Conservation (phyloP, 1,140 invertebrate species). For the Ceratina calcarata region DNA sequence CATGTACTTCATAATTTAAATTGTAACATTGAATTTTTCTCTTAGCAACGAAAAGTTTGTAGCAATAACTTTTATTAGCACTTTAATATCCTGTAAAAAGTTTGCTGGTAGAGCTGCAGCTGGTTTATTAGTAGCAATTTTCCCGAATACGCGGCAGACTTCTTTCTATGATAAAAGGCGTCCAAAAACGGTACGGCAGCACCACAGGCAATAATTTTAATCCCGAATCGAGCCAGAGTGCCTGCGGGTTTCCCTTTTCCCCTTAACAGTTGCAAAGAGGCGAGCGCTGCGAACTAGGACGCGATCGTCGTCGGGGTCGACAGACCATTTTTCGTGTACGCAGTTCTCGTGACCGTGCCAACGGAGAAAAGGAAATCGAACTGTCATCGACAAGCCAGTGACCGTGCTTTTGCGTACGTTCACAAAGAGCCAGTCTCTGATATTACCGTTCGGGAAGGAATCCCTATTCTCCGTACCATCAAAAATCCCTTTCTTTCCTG, state of each 20-base stretch:
- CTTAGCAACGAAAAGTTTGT: no score
- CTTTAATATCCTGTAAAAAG: no score
- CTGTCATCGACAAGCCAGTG: constrained; percentile 10
- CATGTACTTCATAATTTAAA: no score
- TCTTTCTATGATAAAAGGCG: no score
- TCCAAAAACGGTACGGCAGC: no score
- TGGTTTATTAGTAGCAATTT: no score
- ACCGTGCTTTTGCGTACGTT: constrained; percentile 20
- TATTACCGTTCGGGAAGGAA: neutral
- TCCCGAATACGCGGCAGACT: no score
- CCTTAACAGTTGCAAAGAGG: neutral
- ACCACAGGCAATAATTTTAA: neutral
- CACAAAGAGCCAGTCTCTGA: constrained; percentile 1
- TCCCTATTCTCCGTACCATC: neutral
- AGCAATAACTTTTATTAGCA: no score
- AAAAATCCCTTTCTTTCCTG: no score
- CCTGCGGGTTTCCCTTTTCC: neutral
- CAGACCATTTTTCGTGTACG: neutral
- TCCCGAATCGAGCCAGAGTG: neutral
- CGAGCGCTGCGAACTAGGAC: neutral
- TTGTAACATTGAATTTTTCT: no score
- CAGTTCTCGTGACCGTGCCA: neutral
- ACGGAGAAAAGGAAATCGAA: constrained; percentile 17
- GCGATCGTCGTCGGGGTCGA: neutral
- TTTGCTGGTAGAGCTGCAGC: no score